phyloP scores from a whole-genome alignment of 2,888 invertebrate species.

The Temnothorax rugatulus region DNA sequence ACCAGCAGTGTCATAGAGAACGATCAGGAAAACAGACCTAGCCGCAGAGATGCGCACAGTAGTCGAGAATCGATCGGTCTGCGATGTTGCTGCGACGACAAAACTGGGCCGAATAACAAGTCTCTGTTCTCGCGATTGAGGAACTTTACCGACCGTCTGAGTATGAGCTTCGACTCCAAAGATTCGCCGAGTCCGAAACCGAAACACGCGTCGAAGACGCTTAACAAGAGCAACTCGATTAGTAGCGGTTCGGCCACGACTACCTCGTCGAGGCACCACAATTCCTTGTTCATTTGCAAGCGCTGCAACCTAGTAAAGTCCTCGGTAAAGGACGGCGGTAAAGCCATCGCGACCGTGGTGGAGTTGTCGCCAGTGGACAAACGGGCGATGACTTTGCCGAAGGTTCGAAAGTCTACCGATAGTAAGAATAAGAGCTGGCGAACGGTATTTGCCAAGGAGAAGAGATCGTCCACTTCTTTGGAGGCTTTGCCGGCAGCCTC shows the following conservation, averaged over 20 bases:
- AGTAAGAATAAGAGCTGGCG: constrained; percentile 83
- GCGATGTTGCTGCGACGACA: constrained; percentile 82
- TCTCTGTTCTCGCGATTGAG: constrained; percentile 87
- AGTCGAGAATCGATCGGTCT: constrained; percentile 66
- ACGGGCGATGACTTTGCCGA: constrained; percentile 84
- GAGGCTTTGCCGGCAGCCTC: constrained; percentile 79
- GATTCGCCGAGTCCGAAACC: constrained; percentile 81
- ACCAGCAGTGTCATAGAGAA: constrained; percentile 55
- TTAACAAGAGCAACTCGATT: constrained; percentile 82
- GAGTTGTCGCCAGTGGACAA: constrained; percentile 78
- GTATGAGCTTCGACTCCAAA: constrained; percentile 86
- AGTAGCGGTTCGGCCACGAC: constrained; percentile 65
- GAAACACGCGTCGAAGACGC: constrained; percentile 75
- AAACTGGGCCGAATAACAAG: constrained; percentile 82
- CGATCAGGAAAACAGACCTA: constrained; percentile 67
- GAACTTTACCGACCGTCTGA: constrained; percentile 87
- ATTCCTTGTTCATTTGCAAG: constrained; percentile 77
- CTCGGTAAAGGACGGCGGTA: constrained; percentile 65
- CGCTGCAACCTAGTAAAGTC: constrained; percentile 80
- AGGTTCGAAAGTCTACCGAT: constrained; percentile 82
- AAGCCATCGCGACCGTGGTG: constrained; percentile 74
- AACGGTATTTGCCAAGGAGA: constrained; percentile 84
- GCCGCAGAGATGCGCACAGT: constrained; percentile 63
- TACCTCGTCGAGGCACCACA: constrained; percentile 69
- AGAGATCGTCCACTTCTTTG: constrained; percentile 83